A percentile compares a stretch with the other conserved stretches of the same genome.
Conservation (phyloP, 1,140 invertebrate genomes). For the Brachionus asplanchnoidis region DNA sequence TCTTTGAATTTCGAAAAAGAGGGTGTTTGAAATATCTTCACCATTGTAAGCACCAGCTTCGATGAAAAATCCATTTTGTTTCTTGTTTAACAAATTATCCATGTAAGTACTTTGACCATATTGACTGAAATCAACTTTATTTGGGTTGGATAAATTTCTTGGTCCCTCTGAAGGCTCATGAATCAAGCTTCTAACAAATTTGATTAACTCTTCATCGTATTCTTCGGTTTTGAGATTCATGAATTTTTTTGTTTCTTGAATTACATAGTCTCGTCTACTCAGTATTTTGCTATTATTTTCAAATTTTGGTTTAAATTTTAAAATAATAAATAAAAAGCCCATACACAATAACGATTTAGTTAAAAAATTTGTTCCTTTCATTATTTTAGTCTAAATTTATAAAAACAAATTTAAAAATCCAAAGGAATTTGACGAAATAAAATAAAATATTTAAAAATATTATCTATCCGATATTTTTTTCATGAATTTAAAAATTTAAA, state of each 20-base stretch:
- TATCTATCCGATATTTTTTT: too few species aligned
- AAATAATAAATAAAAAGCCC: background rate
- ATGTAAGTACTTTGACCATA: slow-evolving; percentile 39
- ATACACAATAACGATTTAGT: background rate
- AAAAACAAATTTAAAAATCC: too few species aligned
- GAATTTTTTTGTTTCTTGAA: background rate
- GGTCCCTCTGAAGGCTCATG: background rate
- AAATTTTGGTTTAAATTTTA: background rate
- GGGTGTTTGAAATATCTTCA: slow-evolving; percentile 62
- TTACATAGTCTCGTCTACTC: background rate
- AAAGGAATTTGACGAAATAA: too few species aligned
- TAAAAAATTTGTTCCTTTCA: background rate
- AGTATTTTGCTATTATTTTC: background rate
- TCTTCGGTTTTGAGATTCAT: background rate
- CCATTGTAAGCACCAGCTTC: slow-evolving; percentile 62
- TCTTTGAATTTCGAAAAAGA: slow-evolving; percentile 65
- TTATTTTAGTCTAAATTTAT: background rate
- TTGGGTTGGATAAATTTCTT: background rate
- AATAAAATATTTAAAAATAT: too few species aligned
- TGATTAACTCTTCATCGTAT: background rate
- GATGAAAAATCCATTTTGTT: slow-evolving; percentile 56
- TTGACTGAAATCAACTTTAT: slow-evolving; percentile 23
- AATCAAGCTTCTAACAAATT: background rate
- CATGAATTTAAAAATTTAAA: too few species aligned
- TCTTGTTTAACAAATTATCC: slow-evolving; percentile 42